phyloP scores from a whole-genome alignment of 2,113 vertebrate genomes.

The Arenaria interpres region DNA sequence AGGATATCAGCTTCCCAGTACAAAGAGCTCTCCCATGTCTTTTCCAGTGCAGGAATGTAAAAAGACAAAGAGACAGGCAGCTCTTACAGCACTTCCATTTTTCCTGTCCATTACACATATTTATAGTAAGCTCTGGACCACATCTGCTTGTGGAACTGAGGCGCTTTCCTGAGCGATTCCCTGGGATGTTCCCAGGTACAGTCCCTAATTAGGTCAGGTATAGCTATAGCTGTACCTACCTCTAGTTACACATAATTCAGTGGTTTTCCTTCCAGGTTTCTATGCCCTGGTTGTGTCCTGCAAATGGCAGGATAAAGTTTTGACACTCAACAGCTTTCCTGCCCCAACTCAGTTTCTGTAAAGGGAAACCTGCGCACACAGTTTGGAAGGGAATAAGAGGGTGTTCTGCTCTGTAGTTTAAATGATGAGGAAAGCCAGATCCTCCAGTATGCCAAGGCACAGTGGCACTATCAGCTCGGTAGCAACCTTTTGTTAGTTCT shows the following conservation, averaged over 20 bases:
- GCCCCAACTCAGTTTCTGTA: neutral
- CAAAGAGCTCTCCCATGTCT: neutral
- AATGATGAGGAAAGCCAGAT: neutral
- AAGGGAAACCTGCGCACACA: accelerated
- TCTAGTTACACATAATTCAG: neutral
- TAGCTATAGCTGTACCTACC: neutral
- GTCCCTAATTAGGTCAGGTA: neutral
- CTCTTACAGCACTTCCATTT: neutral
- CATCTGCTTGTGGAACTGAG: neutral
- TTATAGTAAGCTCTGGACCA: neutral
- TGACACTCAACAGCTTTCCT: neutral
- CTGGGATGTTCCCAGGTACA: neutral
- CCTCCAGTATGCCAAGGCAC: neutral
- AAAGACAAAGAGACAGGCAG: neutral
- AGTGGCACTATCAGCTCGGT: neutral
- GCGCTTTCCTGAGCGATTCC: accelerated
- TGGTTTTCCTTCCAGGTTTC: neutral
- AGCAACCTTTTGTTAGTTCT: neutral
- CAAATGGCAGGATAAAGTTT: neutral
- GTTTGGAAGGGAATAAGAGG: neutral
- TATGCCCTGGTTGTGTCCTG: neutral
- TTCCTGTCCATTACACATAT: neutral
- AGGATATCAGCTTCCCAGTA: neutral
- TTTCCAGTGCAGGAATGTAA: neutral
- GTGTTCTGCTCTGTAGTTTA: neutral